phyloP scores from a whole-genome alignment of 2,797 vertebrate genomes.

The Tokudaia muenninki region DNA sequence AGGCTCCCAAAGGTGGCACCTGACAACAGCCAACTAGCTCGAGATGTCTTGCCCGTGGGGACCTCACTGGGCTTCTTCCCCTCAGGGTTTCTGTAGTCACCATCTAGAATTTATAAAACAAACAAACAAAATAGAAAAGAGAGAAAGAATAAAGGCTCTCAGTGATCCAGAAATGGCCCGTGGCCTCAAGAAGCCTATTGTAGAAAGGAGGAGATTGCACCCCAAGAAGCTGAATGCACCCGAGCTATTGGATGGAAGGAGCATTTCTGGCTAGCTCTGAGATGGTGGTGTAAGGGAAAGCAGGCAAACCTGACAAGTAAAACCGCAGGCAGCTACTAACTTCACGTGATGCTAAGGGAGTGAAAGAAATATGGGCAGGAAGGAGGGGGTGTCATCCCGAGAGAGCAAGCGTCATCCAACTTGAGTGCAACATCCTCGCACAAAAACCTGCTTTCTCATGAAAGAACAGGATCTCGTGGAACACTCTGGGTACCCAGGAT shows the following conservation, averaged over 20 bases:
- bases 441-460: neutral
- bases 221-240: neutral
- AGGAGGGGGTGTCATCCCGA: neutral
- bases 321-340: neutral
- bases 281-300: neutral
- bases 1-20: conserved; percentile 87
- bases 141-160: neutral
- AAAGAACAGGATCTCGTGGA: neutral
- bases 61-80: neutral
- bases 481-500: neutral
- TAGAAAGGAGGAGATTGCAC: neutral
- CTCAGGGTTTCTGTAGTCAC: neutral
- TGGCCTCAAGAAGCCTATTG: neutral
- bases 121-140: neutral
- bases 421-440: neutral
- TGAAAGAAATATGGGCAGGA: neutral
- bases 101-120: conserved; percentile 44
- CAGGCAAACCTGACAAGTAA: neutral
- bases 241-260: neutral
- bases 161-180: neutral
- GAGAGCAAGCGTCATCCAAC: neutral
- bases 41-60: neutral
- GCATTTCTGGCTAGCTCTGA: neutral
- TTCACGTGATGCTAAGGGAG: neutral
- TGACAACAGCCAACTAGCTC: conserved; percentile 79